These are phyloP conservation scores for Hydrotaea cyrtoneurina DNA, from an alignment of 2,888 invertebrate genomes.

Conservation along the genomic window DNA sequence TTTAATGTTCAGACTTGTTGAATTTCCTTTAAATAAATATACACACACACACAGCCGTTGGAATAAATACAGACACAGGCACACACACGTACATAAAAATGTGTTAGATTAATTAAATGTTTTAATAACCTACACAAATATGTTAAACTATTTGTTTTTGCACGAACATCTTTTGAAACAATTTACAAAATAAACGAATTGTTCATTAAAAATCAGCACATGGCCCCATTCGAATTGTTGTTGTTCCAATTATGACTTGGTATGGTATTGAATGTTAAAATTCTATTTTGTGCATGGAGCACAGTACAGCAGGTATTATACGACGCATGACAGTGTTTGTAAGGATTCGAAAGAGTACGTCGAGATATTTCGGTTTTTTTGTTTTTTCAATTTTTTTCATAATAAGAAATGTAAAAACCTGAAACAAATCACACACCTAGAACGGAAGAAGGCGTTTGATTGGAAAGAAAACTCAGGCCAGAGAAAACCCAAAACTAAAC, in stretches of 20 bases:
- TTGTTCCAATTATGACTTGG: too few species aligned
- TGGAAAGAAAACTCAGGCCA: too few species aligned
- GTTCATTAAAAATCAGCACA: slow-evolving; percentile 4
- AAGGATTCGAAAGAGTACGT: too few species aligned
- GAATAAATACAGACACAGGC: too few species aligned
- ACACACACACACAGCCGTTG: background rate
- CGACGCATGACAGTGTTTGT: too few species aligned
- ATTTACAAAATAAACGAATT: slow-evolving; percentile 1
- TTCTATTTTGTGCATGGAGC: background rate
- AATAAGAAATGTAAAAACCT: too few species aligned
- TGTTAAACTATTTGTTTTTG: slow-evolving; percentile 16
- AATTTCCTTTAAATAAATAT: slow-evolving; percentile 1
- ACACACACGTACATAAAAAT: background rate
- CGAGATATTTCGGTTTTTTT: too few species aligned
- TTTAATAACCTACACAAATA: background rate
- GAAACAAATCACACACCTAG: too few species aligned
- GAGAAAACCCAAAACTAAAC: too few species aligned
- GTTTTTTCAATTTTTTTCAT: too few species aligned
- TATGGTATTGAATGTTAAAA: background rate
- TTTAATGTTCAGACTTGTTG: slow-evolving; percentile 8
- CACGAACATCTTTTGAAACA: background rate
- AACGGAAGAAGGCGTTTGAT: too few species aligned
- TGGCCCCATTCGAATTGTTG: background rate
- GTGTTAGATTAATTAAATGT: slow-evolving; percentile 25
- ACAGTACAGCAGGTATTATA: background rate